These are phyloP conservation scores for Siderastrea radians DNA, from an alignment of 92 coral and sea anemone genomes.

Conservation along the genomic window DNA sequence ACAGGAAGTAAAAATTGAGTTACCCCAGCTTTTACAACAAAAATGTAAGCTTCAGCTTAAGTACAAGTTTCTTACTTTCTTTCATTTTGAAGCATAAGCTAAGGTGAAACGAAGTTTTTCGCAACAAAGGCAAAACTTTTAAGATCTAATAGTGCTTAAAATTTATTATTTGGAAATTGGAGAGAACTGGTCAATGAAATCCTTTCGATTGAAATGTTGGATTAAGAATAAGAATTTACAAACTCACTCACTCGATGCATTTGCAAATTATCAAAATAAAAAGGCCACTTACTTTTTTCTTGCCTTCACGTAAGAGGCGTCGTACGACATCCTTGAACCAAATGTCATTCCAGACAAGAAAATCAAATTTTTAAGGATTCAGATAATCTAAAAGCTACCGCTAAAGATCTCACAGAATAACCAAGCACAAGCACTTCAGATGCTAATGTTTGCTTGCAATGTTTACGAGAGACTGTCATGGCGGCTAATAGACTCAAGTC, in stretches of 20 bases:
- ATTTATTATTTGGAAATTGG: not conserved
- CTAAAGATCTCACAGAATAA: not conserved
- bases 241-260: not conserved
- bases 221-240: not conserved
- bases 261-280: not conserved
- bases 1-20: no score
- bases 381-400: not conserved
- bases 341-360: slow-evolving; percentile 76
- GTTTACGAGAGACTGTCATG: slow-evolving; percentile 25
- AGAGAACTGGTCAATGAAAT: not conserved
- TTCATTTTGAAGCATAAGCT: not conserved
- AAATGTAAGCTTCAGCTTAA: no score
- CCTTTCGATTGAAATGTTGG: not conserved
- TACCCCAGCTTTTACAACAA: no score
- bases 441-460: not conserved
- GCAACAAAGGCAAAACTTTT: not conserved
- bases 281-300: slow-evolving; percentile 76
- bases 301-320: slow-evolving; percentile 79
- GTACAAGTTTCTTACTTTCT: no score
- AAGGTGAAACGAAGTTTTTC: not conserved
- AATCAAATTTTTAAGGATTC: not conserved
- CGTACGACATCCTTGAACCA: slow-evolving; percentile 87
- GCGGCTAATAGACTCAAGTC: slow-evolving; percentile 21
- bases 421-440: not conserved
- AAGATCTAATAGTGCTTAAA: not conserved